Evolutionary conservation across 2,888 invertebrate species (phyloP).

Genomic region (Stramonita haemastoma): DNA sequence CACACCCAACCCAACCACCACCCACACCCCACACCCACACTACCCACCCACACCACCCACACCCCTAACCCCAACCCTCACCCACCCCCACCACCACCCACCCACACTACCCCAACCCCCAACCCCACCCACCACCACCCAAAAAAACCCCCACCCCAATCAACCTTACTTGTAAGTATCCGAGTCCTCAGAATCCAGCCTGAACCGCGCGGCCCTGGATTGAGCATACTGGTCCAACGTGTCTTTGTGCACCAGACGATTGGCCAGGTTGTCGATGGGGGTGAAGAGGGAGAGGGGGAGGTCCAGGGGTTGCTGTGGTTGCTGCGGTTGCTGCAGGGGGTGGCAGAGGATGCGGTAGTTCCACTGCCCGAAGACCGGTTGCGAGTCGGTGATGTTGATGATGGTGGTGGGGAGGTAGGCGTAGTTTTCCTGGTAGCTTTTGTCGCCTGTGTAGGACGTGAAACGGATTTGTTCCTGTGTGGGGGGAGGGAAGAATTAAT

Average conservation of each 20-base stretch:
- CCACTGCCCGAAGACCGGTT: conserved; percentile 57
- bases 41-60: too few species aligned
- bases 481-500: too few species aligned
- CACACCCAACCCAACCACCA: too few species aligned
- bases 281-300: conserved; percentile 54
- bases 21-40: too few species aligned
- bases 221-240: not conserved
- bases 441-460: conserved; percentile 63
- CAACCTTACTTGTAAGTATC: not conserved
- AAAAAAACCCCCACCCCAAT: too few species aligned
- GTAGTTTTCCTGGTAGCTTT: conserved; percentile 62
- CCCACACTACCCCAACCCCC: too few species aligned
- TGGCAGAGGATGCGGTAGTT: conserved; percentile 65
- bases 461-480: not conserved
- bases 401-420: conserved; percentile 69
- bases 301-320: too few species aligned
- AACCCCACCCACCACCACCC: too few species aligned
- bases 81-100: too few species aligned
- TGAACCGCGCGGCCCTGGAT: not conserved
- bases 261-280: conserved; percentile 60
- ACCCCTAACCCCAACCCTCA: too few species aligned
- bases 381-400: conserved; percentile 51
- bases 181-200: not conserved
- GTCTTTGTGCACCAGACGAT: conserved; percentile 44
- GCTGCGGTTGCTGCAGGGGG: conserved; percentile 48